Percentiles rank a stretch among this genome's conserved stretches.
Evolutionary conservation across 2,888 invertebrate genomes (phyloP).

Genomic region (Vannuccia rotundouncinata): DNA sequence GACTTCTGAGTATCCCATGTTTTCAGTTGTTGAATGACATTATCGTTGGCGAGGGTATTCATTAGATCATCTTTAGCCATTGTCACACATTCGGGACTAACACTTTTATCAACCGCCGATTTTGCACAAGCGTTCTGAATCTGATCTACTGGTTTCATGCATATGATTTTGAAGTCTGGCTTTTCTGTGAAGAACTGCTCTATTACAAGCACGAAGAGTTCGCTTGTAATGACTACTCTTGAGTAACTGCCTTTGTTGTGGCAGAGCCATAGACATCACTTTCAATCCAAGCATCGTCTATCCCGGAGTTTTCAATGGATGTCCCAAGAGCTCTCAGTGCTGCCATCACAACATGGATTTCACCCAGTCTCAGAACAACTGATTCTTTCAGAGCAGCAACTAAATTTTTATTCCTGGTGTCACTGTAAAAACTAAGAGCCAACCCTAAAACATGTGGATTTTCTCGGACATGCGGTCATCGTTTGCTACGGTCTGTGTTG

Average conservation of each 20-base stretch:
- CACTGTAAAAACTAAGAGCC: neutral
- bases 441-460: neutral
- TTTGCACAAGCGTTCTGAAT: slow-evolving; percentile 11
- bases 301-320: slow-evolving; percentile 38
- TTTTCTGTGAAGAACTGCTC: neutral
- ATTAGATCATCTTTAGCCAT: slow-evolving; percentile 7
- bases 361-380: slow-evolving; percentile 37
- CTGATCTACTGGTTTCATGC: slow-evolving; percentile 26
- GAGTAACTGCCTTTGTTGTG: slow-evolving; percentile 34
- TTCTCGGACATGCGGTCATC: neutral
- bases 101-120: slow-evolving; percentile 4
- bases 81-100: slow-evolving; percentile 19
- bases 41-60: too few relatives aligned
- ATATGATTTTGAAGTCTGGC: slow-evolving; percentile 2
- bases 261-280: slow-evolving; percentile 27
- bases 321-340: slow-evolving; percentile 37
- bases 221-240: slow-evolving; percentile 28
- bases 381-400: slow-evolving; percentile 33
- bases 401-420: slow-evolving; percentile 5
- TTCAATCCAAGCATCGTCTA: slow-evolving; percentile 37
- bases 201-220: slow-evolving; percentile 3
- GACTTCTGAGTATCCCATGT: too few relatives aligned
- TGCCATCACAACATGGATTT: slow-evolving; percentile 35
- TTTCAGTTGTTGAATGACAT: too few relatives aligned
- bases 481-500: neutral